phyloP scores from a whole-genome alignment of 2,113 vertebrate species.

The Lampris megalopsis region DNA sequence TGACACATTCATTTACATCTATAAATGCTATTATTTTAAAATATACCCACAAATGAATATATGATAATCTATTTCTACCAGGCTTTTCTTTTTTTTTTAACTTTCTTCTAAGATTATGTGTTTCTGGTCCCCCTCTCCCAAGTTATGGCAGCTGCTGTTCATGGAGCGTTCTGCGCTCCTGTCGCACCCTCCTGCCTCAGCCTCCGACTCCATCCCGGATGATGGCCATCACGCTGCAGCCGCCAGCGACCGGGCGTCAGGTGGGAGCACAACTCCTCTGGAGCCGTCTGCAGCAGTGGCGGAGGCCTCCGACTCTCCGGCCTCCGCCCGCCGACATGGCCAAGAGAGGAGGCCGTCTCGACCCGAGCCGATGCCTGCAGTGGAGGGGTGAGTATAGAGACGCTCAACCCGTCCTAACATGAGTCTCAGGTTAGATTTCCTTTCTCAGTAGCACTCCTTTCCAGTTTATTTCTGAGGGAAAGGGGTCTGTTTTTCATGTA shows the following conservation, averaged over 20 bases:
- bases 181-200: conserved; percentile 80
- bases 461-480: no score
- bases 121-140: conserved; percentile 48
- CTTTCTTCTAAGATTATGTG: conserved; percentile 7
- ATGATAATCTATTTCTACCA: no score
- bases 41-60: no score
- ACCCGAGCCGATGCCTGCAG: conserved; percentile 85
- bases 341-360: conserved; percentile 79
- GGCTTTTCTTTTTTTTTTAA: no score
- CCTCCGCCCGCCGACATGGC: conserved; percentile 77
- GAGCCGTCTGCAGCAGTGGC: neutral
- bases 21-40: no score
- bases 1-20: conserved; percentile 4
- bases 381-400: conserved; percentile 87
- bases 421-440: no score
- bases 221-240: neutral
- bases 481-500: no score
- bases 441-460: no score
- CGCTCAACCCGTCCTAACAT: neutral
- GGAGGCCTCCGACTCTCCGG: no score
- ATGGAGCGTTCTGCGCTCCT: conserved; percentile 80
- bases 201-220: conserved; percentile 11
- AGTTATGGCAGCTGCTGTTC: conserved; percentile 90
- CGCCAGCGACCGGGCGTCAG: conserved; percentile 45
- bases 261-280: conserved; percentile 36